Conservation (phyloP, 2,797 vertebrate species). For the Chlorospingus semifuscus region DNA sequence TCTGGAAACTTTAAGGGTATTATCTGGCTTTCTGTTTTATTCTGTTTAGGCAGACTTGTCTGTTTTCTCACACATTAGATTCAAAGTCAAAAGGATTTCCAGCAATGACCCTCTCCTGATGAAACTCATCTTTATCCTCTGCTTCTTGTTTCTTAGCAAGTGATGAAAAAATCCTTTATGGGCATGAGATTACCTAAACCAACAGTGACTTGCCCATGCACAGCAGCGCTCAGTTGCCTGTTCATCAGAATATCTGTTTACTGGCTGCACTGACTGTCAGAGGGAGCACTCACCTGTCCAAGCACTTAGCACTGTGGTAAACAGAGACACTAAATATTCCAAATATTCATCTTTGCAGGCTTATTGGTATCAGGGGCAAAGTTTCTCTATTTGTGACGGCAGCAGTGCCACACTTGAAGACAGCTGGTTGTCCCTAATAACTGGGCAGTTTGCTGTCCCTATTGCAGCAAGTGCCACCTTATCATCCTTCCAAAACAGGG, state of each 20-base stretch:
- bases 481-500: not conserved
- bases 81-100: slow-evolving; percentile 23
- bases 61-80: not conserved
- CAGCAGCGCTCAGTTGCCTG: not conserved
- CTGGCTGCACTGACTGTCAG: not conserved
- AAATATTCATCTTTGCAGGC: not conserved
- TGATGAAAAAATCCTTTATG: not conserved
- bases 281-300: not conserved
- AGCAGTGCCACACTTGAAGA: not conserved
- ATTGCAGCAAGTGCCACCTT: not conserved
- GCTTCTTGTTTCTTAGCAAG: not conserved
- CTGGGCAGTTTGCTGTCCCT: not conserved
- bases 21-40: not conserved
- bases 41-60: not conserved
- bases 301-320: not conserved
- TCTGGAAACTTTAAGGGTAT: slow-evolving; percentile 33
- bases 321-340: not conserved
- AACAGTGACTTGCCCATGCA: not conserved
- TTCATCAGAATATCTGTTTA: not conserved
- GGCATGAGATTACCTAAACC: not conserved
- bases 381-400: not conserved
- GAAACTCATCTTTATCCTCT: not conserved
- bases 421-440: slow-evolving; percentile 3
- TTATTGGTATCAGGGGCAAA: not conserved
- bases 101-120: not conserved